Evolutionary conservation across 2,113 vertebrate genomes (phyloP).

Genomic region (Notothenia coriiceps): DNA sequence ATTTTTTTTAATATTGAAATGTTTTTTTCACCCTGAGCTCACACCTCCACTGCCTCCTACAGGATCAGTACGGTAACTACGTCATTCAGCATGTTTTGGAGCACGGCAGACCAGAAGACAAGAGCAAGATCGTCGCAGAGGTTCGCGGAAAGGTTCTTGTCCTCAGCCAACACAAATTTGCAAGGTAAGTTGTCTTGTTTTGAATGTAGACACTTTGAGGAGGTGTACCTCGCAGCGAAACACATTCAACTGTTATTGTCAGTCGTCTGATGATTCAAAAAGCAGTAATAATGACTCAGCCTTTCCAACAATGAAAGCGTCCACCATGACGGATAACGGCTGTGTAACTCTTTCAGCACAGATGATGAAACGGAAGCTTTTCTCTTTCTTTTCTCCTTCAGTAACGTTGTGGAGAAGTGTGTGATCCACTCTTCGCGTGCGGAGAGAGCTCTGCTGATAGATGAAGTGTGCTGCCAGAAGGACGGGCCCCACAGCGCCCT

Average conservation of each 20-base stretch:
- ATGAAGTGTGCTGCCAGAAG: conserved; percentile 98
- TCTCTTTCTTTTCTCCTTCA: conserved; percentile 61
- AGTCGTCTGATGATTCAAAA: no score
- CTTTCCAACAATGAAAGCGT: background rate
- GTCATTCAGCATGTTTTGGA: conserved; percentile 99
- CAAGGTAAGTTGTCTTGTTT: conserved; percentile 86
- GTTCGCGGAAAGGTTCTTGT: conserved; percentile 96
- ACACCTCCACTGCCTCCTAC: conserved; percentile 52
- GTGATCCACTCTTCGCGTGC: conserved; percentile 97
- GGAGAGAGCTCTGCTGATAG: conserved; percentile 95
- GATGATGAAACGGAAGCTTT: background rate
- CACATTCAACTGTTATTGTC: background rate
- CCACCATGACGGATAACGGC: background rate
- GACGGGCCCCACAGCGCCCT: conserved; percentile 98
- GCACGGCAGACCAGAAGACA: conserved; percentile 96
- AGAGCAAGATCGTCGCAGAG: conserved; percentile 98
- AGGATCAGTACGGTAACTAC: conserved; percentile 99
- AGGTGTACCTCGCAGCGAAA: background rate
- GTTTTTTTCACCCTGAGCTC: background rate
- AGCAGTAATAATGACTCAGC: no score
- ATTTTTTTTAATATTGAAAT: background rate
- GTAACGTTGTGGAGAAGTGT: conserved; percentile 98
- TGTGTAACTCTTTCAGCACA: background rate
- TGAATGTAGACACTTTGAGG: background rate
- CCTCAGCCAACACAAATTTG: conserved; percentile 99